A percentile compares a stretch with the other conserved stretches of the same genome.
These are phyloP conservation scores for Hyla sarda DNA, from an alignment of 2,113 vertebrate genomes.

Conservation along the genomic window DNA sequence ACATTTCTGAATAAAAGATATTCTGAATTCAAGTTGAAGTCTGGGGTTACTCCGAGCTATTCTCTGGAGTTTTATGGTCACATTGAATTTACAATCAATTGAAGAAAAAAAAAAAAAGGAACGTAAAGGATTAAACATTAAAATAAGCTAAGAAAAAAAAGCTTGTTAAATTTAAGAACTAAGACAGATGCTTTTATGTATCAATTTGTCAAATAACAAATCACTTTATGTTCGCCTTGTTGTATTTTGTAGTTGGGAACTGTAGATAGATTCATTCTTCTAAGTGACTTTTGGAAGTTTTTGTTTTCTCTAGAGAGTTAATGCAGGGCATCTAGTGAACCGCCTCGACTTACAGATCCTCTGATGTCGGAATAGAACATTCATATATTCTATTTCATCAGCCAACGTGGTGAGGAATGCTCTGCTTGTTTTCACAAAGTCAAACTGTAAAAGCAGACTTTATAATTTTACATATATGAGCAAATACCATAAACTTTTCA, in stretches of 20 bases:
- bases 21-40: neutral
- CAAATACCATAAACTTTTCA: conserved; percentile 36
- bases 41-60: neutral
- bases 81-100: conserved; percentile 14
- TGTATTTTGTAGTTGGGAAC: conserved; percentile 21
- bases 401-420: conserved; percentile 13
- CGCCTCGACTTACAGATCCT: conserved; percentile 1
- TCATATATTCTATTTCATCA: conserved; percentile 58
- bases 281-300: conserved; percentile 44
- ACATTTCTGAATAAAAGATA: neutral
- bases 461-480: conserved; percentile 32
- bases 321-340: conserved; percentile 8
- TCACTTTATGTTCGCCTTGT: too few relatives aligned
- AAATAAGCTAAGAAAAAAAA: conserved; percentile 9
- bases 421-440: conserved; percentile 46
- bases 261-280: conserved; percentile 22
- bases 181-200: conserved; percentile 18
- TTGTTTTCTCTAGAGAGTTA: conserved; percentile 35
- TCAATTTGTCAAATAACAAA: conserved; percentile 16
- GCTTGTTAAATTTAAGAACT: neutral
- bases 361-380: conserved; percentile 37
- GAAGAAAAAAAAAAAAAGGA: neutral
- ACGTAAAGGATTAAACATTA: neutral
- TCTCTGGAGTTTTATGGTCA: neutral
- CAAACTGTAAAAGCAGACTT: conserved; percentile 18